Conservation (phyloP, 2,797 vertebrate species). For the Philypnodon macrostomus region DNA sequence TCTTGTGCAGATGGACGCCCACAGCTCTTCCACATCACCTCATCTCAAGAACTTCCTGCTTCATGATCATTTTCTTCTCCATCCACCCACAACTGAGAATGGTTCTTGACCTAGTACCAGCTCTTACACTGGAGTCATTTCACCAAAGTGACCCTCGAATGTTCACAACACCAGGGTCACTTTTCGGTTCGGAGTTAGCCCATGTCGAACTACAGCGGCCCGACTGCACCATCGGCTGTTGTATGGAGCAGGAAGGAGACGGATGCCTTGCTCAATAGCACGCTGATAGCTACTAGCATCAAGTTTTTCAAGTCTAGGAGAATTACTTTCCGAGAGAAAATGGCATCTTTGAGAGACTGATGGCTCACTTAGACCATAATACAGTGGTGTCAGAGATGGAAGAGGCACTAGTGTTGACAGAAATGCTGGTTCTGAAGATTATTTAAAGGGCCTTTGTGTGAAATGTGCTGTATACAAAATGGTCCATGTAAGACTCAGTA, state of each 20-base stretch:
- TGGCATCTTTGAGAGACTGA: conserved; percentile 6
- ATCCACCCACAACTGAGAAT: not conserved
- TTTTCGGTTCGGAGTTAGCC: conserved; percentile 1
- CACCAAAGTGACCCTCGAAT: conserved; percentile 2
- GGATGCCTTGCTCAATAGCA: conserved; percentile 7
- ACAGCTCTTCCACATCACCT: conserved; percentile 4
- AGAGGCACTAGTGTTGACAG: not conserved
- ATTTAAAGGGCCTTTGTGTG: not conserved
- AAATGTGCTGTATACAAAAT: not conserved
- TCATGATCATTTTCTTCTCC: not conserved
- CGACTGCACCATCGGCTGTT: conserved; percentile 10
- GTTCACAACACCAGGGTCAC: not conserved
- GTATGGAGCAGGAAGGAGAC: conserved; percentile 8
- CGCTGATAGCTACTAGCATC: conserved; percentile 6
- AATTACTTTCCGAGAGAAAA: not conserved
- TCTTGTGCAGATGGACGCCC: conserved; percentile 8
- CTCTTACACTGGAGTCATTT: conserved; percentile 4
- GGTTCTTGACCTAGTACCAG: too few species aligned
- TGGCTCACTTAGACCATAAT: conserved; percentile 6
- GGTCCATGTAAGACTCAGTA: too few species aligned
- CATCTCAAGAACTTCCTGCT: conserved; percentile 7
- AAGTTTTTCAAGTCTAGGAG: conserved; percentile 6
- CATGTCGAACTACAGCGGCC: not conserved
- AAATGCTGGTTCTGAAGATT: not conserved
- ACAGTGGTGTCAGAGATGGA: not conserved